Percentiles rank a stretch among this genome's conserved stretches.
Conservation (phyloP, 2,113 vertebrate genomes). For the Saccopteryx leptura region DNA sequence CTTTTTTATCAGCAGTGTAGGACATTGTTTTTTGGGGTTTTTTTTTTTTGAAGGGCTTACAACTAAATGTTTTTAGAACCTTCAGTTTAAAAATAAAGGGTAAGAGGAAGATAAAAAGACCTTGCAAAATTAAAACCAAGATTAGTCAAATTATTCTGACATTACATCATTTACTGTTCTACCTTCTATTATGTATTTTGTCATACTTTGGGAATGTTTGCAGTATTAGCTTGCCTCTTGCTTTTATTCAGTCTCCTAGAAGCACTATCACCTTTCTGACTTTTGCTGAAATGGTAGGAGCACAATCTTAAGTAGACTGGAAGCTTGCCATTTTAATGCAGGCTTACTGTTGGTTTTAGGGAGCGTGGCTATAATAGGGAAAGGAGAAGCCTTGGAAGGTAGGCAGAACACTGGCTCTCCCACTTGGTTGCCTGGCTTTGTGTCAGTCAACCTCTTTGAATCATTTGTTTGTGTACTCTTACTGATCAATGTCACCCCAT, state of each 20-base stretch:
- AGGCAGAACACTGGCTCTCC: not conserved
- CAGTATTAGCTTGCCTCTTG: not conserved
- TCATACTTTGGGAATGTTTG: not conserved
- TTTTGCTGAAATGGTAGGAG: not conserved
- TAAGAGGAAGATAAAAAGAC: slow-evolving; percentile 17
- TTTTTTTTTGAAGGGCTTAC: slow-evolving; percentile 32
- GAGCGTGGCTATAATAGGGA: not conserved
- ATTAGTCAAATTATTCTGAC: not conserved
- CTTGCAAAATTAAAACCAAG: slow-evolving; percentile 41
- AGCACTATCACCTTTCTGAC: not conserved
- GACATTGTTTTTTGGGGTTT: not conserved
- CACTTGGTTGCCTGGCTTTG: not conserved
- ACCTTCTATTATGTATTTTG: not conserved
- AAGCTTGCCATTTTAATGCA: not conserved
- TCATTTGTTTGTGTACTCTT: not conserved
- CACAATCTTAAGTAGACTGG: not conserved
- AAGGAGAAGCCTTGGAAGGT: not conserved
- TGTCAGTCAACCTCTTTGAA: not conserved
- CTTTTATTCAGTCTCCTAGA: slow-evolving; percentile 24
- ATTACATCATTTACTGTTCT: not conserved
- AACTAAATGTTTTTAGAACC: not conserved
- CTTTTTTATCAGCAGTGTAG: slow-evolving; percentile 16
- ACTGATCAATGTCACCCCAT: no score
- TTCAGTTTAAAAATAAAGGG: slow-evolving; percentile 47
- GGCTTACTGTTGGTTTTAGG: not conserved